These are phyloP conservation scores for Nerophis lumbriciformis DNA, from an alignment of 2,113 vertebrate genomes.

Conservation along the genomic window DNA sequence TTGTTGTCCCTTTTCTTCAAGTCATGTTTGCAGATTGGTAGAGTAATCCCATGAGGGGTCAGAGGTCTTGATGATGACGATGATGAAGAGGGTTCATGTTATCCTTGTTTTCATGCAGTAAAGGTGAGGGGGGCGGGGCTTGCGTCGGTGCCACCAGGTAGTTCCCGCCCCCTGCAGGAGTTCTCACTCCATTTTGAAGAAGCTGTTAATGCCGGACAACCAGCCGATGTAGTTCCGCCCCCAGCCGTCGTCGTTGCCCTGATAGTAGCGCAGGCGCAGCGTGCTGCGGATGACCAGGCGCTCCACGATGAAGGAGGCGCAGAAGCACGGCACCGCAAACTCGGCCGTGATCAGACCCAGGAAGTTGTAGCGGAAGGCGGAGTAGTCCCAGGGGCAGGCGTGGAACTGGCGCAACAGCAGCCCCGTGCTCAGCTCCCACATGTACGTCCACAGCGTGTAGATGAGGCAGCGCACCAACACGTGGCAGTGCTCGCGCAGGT, in stretches of 20 bases:
- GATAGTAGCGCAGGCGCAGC: slow-evolving; percentile 85
- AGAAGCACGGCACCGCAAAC: slow-evolving; percentile 96
- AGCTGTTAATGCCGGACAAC: slow-evolving; percentile 77
- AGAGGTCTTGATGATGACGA: neutral
- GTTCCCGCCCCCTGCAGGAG: too few relatives aligned
- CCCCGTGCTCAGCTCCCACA: slow-evolving; percentile 95
- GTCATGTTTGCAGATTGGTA: neutral
- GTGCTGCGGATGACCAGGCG: slow-evolving; percentile 92
- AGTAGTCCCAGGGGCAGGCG: slow-evolving; percentile 98
- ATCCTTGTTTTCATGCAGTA: neutral
- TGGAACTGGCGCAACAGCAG: slow-evolving; percentile 89
- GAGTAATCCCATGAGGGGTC: slow-evolving; percentile 1
- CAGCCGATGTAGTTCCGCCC: slow-evolving; percentile 19
- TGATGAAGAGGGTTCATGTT: neutral
- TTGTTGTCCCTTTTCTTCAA: too few relatives aligned
- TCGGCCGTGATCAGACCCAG: slow-evolving; percentile 96
- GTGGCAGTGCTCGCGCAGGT: slow-evolving; percentile 80
- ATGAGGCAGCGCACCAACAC: slow-evolving; percentile 88
- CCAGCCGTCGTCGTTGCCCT: slow-evolving; percentile 68
- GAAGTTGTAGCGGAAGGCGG: slow-evolving; percentile 96
- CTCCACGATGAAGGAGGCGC: slow-evolving; percentile 91
- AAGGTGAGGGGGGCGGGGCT: neutral
- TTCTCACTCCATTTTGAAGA: slow-evolving; percentile 84
- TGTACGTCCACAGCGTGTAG: slow-evolving; percentile 94
- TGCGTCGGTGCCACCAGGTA: too few relatives aligned